Evolutionary conservation across 2,113 vertebrate genomes (phyloP).

Genomic region (Ictidomys tridecemlineatus): DNA sequence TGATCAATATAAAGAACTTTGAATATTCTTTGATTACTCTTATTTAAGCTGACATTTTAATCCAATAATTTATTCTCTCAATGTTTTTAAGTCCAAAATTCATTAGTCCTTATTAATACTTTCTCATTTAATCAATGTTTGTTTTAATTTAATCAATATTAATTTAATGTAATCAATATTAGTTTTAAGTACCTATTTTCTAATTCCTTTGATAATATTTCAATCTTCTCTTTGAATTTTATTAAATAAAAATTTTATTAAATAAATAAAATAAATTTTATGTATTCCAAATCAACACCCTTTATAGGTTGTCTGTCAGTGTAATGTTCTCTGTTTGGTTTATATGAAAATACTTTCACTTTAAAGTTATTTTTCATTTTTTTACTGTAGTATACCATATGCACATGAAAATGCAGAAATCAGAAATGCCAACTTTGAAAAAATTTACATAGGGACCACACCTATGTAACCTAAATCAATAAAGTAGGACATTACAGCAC

Average conservation of each 20-base stretch:
- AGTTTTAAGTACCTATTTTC: background rate
- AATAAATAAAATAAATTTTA: too few species aligned
- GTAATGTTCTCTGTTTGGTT: background rate
- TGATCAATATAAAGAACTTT: background rate
- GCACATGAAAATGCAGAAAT: background rate
- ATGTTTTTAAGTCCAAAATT: background rate
- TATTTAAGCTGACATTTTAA: background rate
- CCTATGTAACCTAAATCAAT: background rate
- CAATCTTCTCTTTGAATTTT: background rate
- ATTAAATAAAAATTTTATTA: too few species aligned
- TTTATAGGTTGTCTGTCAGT: background rate
- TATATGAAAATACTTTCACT: conserved; percentile 33
- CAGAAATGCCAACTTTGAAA: background rate
- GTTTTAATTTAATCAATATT: too few species aligned
- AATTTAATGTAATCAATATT: too few species aligned
- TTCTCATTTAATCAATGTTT: background rate
- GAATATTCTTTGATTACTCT: background rate
- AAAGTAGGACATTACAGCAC: background rate
- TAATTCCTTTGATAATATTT: background rate
- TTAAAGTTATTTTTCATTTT: background rate
- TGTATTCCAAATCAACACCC: background rate
- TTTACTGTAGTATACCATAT: background rate
- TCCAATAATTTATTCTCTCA: background rate
- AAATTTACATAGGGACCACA: background rate
- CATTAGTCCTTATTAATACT: background rate